Percentiles rank a stretch among this genome's conserved stretches.
Evolutionary conservation across 1,140 invertebrate species (phyloP).

Genomic region (Drosophila seguyi): DNA sequence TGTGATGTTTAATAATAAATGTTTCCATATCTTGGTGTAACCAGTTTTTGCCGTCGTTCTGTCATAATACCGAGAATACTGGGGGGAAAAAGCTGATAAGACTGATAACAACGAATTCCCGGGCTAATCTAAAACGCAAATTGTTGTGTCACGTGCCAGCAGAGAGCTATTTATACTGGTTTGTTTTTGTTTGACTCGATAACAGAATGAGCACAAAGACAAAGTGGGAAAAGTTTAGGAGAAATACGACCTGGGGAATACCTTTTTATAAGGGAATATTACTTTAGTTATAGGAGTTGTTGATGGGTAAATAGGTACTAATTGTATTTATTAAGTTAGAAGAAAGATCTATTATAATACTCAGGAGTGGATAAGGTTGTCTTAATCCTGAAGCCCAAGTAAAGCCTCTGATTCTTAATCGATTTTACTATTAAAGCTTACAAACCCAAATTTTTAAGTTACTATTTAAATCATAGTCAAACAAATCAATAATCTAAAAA

Average conservation of each 20-base stretch:
- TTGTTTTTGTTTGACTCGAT: conserved; percentile 29
- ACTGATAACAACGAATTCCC: conserved; percentile 31
- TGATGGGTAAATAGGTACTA: background rate
- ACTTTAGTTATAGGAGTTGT: background rate
- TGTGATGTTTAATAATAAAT: conserved; percentile 66
- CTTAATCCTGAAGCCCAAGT: too few species aligned
- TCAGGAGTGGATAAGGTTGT: background rate
- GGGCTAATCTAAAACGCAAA: conserved; percentile 56
- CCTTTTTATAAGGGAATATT: background rate
- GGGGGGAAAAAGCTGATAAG: background rate
- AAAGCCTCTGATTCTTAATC: background rate
- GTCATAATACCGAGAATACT: conserved; percentile 4
- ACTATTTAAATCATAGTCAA: too few species aligned
- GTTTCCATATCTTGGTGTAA: conserved; percentile 68
- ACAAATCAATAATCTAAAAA: too few species aligned
- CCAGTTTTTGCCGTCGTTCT: background rate
- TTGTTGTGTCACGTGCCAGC: conserved; percentile 59
- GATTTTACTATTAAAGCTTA: background rate
- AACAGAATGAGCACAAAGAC: conserved; percentile 9
- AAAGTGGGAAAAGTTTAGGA: background rate
- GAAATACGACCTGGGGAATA: background rate
- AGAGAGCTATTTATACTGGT: conserved; percentile 46
- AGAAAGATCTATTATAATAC: background rate
- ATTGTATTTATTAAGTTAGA: background rate
- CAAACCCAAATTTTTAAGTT: too few species aligned